phyloP scores from a whole-genome alignment of 2,113 vertebrate genomes.

The Erythrocercus mccallii region DNA sequence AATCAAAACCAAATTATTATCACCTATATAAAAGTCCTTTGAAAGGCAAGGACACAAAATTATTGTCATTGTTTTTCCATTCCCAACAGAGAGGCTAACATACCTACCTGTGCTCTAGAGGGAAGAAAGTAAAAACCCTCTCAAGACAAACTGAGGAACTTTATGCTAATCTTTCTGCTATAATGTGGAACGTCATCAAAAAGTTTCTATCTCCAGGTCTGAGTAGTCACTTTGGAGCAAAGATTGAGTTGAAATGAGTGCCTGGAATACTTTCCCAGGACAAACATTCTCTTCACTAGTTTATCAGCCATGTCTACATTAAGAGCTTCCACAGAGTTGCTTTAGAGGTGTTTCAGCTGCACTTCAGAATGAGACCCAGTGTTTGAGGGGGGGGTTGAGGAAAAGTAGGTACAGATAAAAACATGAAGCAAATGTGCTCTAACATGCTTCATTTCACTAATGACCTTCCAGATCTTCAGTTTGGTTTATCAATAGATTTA shows the following conservation, averaged over 20 bases:
- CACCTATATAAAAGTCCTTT: background rate
- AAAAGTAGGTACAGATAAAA: background rate
- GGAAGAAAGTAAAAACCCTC: background rate
- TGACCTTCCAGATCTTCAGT: background rate
- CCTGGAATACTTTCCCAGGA: background rate
- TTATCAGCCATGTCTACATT: background rate
- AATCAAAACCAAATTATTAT: background rate
- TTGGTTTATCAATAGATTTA: background rate
- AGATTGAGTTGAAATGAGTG: background rate
- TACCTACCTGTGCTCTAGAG: background rate
- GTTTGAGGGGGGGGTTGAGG: rapidly evolving
- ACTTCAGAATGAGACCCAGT: background rate
- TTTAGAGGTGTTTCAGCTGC: background rate
- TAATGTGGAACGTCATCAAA: background rate
- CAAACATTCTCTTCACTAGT: background rate
- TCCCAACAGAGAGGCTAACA: background rate
- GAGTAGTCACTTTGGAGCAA: background rate
- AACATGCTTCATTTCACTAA: background rate
- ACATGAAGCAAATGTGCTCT: background rate
- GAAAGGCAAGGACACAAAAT: background rate
- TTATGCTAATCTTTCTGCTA: background rate
- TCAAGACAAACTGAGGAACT: background rate
- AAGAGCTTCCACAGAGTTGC: background rate
- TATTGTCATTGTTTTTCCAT: background rate
- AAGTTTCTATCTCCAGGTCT: background rate